Evolutionary conservation across 92 coral and sea anemone species (phyloP), one percentile per base, ranked within the genome.

Genomic region (Palythoa caribaeorum): DNA sequence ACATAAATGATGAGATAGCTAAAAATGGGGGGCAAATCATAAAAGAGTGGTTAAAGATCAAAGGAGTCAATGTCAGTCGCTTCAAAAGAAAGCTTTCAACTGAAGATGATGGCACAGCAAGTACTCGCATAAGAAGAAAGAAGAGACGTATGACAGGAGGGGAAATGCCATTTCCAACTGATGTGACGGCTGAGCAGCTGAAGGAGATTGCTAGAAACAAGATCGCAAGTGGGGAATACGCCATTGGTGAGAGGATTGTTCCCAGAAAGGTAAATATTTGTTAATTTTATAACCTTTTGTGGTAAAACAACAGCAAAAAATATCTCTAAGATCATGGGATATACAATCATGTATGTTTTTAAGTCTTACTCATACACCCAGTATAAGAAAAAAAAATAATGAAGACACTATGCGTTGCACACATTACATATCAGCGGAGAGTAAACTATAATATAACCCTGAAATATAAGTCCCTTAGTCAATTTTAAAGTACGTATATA

Each of bases 11-110:
- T 37, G 66, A 75, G 9, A 13, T 75, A 51, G 89, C 89, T 47
- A 75, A 86, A 72, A 86, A 86, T 86, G 83, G 84, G 57, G 90
- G 90, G 65, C 79, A 88, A 79, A 79, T 88, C 53, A 71, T 88
- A 83, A 88, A 78, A 72, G 90, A 87, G 59, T 79, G 87, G 90
- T 62, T 87, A 52, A 78, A 17, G 63, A 40, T 62, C 59, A 40
- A 87, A 68, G 90, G 86, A 57, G 87, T 87, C 13, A 50, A 78
- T 47, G 90, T 87, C 52, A 59, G 38, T 60, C 88, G 69, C 60
- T 72, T 84, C 88, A 83, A 83, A 66, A 65, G 87, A 4, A 80
- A n/a, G 37, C 47, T 53, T 20, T 59, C 53, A n/a, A 51, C 59
- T 47, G 66, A 77, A 50, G 83, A 28, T 28, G 28, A 28, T 28